phyloP scores from a whole-genome alignment of 2,113 vertebrate species.

The Ameiurus melas region DNA sequence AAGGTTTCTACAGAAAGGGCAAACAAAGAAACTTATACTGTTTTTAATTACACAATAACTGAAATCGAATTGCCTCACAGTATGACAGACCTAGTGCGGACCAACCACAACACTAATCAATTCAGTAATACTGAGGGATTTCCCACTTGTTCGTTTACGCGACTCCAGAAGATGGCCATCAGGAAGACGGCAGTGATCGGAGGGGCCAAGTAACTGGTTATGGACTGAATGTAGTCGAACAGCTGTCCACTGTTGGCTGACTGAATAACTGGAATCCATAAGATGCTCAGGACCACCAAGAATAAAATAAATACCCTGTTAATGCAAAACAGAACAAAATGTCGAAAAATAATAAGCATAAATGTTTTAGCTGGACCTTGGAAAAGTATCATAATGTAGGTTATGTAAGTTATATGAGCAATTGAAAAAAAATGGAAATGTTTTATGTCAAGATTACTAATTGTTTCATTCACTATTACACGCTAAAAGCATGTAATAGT shows the following conservation, averaged over 20 bases:
- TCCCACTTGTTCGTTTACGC: constrained; percentile 85
- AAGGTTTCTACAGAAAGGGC: not conserved
- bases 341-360: not conserved
- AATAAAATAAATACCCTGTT: constrained; percentile 85
- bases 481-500: not conserved
- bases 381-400: not conserved
- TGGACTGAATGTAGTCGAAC: constrained; percentile 92
- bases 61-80: not conserved
- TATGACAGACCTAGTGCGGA: not conserved
- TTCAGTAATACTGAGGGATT: not conserved
- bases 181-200: constrained; percentile 91
- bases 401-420: not conserved
- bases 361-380: not conserved
- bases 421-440: not conserved
- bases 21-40: not conserved
- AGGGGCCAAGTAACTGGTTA: constrained; percentile 89
- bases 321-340: constrained; percentile 17
- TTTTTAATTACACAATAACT: not conserved
- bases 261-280: constrained; percentile 95
- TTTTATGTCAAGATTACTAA: not conserved
- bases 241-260: constrained; percentile 89
- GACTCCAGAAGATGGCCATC: constrained; percentile 89
- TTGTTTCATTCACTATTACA: not conserved
- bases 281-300: constrained; percentile 83
- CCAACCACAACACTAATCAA: constrained; percentile 3